A percentile compares a stretch with the other conserved stretches of the same genome.
Conservation (phyloP, 2,797 vertebrate species). For the Falco rusticolus region DNA sequence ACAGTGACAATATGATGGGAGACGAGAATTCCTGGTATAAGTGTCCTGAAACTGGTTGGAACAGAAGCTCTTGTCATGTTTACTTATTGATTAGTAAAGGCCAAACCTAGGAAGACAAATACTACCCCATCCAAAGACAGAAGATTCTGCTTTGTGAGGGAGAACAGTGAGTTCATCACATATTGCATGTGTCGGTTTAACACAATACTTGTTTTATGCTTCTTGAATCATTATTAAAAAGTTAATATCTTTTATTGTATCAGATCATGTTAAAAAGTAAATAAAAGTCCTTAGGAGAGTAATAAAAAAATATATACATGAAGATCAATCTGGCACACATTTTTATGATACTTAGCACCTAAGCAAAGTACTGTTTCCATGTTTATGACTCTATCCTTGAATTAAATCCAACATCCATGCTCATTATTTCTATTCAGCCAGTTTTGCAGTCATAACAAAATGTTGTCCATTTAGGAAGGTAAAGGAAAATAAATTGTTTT, state of each 20-base stretch:
- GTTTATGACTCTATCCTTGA: neutral
- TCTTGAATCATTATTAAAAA: neutral
- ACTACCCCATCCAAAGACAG: neutral
- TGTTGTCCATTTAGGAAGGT: neutral
- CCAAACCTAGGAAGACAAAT: neutral
- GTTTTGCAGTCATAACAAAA: neutral
- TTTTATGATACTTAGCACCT: neutral
- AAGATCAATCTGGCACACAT: neutral
- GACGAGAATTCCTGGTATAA: neutral
- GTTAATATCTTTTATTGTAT: neutral
- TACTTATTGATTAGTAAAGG: neutral
- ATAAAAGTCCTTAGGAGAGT: neutral
- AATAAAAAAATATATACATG: neutral
- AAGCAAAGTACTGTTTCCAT: neutral
- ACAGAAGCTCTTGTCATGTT: neutral
- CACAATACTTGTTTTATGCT: neutral
- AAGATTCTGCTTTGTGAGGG: neutral
- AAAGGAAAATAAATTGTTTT: neutral
- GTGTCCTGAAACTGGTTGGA: neutral
- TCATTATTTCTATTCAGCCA: neutral
- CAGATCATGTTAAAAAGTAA: neutral
- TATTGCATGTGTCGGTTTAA: neutral
- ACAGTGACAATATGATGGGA: neutral
- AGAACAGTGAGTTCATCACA: neutral
- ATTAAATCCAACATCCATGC: neutral